Base-by-base conservation (phyloP, 2,888 invertebrate genomes). In the Drosophila fungiperda region DNA sequence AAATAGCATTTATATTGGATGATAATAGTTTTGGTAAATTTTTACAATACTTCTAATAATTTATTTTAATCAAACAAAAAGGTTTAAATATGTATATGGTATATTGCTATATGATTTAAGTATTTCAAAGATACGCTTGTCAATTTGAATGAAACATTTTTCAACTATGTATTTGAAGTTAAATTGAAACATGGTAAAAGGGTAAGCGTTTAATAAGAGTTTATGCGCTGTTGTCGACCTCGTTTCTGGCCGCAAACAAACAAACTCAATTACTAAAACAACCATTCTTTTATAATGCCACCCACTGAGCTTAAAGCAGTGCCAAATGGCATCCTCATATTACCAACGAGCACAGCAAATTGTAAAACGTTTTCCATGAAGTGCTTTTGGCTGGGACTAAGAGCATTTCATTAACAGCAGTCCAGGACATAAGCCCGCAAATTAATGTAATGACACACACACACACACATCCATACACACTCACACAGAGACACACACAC, bases 381-480 rank as follows among this genome's bases (percentile, higher is more conserved):
- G 64, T 76, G 76, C 80, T 76, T 82, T 66, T 42, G 38, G 32
- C 48, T 49, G 49, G 60, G 64, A 58, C 61, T 67, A 74, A 66
- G 52, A 73, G 87, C 77, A 72, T 77, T 82, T 76, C 85, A 82
- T 82, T 84, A 84, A 69, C 73, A 68, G 62, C 62, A 50, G 45
- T 50, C 55, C 74, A 74, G 68, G 68, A 69, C 79, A 73, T 87
- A 84, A 83, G 80, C 54, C 69, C 67, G 68, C 81, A 84, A 84
- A 88, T 88, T 86, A 86, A 78, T 76, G 72, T 83, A 78, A 86
- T 83, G 78, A 80, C 80, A 71, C 64, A 73, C 32, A 57, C 61
- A 49, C 33, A 45, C 38, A 57, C 12, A 8, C 23, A 23, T 23
- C 55, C 60, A 55, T 26, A 70, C 35, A 52, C 66, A 57, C 42